These are phyloP conservation scores for Eledone cirrhosa DNA, from an alignment of 2,888 invertebrate genomes.

Conservation along the genomic window DNA sequence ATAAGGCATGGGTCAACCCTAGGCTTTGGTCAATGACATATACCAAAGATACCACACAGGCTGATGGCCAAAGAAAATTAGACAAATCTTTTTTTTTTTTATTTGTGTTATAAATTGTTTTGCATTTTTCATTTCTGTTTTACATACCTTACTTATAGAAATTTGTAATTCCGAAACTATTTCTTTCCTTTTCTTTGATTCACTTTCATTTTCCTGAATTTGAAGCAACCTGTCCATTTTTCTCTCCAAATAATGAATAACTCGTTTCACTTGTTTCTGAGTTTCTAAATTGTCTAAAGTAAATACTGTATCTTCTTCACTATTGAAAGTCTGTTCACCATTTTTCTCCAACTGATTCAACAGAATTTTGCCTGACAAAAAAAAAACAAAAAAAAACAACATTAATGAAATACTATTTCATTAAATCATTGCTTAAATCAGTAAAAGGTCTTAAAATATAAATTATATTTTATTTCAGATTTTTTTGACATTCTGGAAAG, in stretches of 20 bases:
- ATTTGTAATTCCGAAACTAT: slow-evolving; percentile 51
- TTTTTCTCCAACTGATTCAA: slow-evolving; percentile 45
- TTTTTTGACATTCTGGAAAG: too few species aligned
- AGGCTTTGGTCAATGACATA: too few species aligned
- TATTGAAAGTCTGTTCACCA: slow-evolving; percentile 39
- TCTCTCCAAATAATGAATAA: slow-evolving; percentile 58
- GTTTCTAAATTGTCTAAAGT: slow-evolving; percentile 60
- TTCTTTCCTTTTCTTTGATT: slow-evolving; percentile 47
- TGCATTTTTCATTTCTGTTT: too few species aligned
- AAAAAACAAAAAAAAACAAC: background rate
- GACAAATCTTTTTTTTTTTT: too few species aligned
- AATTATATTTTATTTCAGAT: too few species aligned
- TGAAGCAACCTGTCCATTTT: slow-evolving; percentile 57
- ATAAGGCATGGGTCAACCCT: too few species aligned
- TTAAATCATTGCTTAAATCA: too few species aligned
- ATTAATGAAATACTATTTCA: too few species aligned
- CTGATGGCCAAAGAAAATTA: too few species aligned
- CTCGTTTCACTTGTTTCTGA: slow-evolving; percentile 57
- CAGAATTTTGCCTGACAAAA: slow-evolving; percentile 53
- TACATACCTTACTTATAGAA: slow-evolving; percentile 51
- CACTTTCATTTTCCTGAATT: slow-evolving; percentile 50
- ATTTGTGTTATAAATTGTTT: too few species aligned
- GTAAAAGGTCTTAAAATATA: too few species aligned
- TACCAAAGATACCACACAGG: too few species aligned
- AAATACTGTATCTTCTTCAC: slow-evolving; percentile 46